phyloP scores from a whole-genome alignment of 2,888 invertebrate genomes.

The Spisula subtruncata region DNA sequence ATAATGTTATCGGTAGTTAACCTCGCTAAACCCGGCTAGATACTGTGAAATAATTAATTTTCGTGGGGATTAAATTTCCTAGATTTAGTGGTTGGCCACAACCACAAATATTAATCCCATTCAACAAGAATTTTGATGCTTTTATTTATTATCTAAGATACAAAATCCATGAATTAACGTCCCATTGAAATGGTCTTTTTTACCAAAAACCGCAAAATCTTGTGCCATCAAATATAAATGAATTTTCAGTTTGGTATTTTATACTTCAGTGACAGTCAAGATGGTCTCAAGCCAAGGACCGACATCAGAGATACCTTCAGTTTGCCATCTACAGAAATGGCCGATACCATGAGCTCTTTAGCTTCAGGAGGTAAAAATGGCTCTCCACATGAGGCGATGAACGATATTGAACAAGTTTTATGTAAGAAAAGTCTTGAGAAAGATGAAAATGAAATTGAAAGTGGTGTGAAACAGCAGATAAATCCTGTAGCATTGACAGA shows the following conservation, averaged over 20 bases:
- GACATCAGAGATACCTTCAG: conserved; percentile 61
- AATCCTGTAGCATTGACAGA: conserved; percentile 50
- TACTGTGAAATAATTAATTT: no score
- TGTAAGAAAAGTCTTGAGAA: background rate
- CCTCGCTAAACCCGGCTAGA: no score
- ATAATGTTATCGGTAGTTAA: no score
- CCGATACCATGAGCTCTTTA: conserved; percentile 74
- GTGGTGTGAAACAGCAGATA: conserved; percentile 31
- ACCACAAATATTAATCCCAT: no score
- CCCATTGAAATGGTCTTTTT: no score
- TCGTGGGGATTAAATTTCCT: no score
- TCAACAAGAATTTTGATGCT: no score
- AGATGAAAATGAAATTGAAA: conserved; percentile 10
- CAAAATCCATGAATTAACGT: no score
- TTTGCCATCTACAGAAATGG: conserved; percentile 64
- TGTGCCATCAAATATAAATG: no score
- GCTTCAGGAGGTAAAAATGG: conserved; percentile 72
- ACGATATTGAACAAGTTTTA: conserved; percentile 58
- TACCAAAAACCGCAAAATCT: no score
- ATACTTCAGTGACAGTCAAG: conserved; percentile 63
- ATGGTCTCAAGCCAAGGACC: conserved; percentile 33
- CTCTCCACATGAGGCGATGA: conserved; percentile 58
- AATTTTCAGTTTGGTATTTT: background rate
- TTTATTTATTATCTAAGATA: no score
- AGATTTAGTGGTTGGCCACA: no score